These are phyloP conservation scores for Myotis planiceps DNA, from an alignment of 2,797 vertebrate species.

Conservation along the genomic window DNA sequence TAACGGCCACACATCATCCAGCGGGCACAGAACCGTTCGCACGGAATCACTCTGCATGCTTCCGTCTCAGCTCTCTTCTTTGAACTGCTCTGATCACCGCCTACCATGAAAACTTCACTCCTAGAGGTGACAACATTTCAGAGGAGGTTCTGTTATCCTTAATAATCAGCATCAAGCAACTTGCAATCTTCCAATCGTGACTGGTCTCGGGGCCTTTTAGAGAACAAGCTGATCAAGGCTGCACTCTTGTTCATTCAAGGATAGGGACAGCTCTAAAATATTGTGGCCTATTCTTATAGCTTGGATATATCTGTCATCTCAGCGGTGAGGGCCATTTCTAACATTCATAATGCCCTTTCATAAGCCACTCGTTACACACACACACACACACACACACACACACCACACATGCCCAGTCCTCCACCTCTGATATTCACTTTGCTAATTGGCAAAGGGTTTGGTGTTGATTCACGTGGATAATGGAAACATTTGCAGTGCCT, in stretches of 20 bases:
- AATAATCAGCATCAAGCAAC: background rate
- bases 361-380: background rate
- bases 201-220: background rate
- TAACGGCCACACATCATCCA: background rate
- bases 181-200: background rate
- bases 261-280: background rate
- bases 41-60: background rate
- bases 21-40: background rate
- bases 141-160: background rate
- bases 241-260: background rate
- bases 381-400: no score
- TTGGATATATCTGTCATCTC: background rate
- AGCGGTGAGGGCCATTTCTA: background rate
- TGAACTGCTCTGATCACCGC: background rate
- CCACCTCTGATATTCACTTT: background rate
- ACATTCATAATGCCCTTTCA: background rate
- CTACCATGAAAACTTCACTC: background rate
- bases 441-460: background rate
- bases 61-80: background rate
- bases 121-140: background rate
- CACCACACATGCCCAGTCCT: background rate
- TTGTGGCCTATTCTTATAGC: background rate
- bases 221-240: background rate
- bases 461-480: background rate
- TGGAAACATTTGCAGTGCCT: background rate